Conservation (phyloP, 2,797 vertebrate genomes). For the Sebastes hubbsi region DNA sequence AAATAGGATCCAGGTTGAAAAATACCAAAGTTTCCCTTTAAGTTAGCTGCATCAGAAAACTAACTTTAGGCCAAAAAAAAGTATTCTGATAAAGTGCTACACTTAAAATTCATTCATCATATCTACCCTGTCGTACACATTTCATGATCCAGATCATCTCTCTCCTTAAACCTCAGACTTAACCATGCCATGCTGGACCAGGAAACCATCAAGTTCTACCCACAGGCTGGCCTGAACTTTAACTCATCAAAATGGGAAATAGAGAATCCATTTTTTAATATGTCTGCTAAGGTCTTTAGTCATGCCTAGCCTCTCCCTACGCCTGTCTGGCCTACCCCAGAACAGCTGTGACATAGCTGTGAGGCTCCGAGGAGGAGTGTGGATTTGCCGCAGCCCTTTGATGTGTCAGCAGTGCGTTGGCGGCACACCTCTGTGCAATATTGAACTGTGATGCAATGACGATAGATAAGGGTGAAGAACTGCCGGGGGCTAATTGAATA, state of each 20-base stretch:
- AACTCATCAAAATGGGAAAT: conserved; percentile 71
- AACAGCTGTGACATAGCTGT: conserved; percentile 56
- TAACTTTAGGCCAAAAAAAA: conserved; percentile 19
- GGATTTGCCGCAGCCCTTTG: conserved; percentile 76
- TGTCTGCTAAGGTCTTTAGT: conserved; percentile 69
- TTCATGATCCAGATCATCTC: conserved; percentile 52
- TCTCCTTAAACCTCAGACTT: conserved; percentile 32
- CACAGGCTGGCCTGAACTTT: conserved; percentile 59
- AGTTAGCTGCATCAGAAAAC: conserved; percentile 4
- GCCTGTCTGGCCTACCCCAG: conserved; percentile 51
- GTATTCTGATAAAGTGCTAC: not conserved
- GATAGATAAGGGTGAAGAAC: conserved; percentile 68
- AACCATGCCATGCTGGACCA: conserved; percentile 31
- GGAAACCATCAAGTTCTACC: conserved; percentile 45
- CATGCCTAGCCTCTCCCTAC: conserved; percentile 72
- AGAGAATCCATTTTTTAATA: conserved; percentile 73
- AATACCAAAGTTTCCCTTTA: not conserved
- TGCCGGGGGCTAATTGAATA: conserved; percentile 70
- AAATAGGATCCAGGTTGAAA: not conserved
- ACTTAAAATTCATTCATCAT: conserved; percentile 37
- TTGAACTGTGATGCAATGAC: conserved; percentile 72
- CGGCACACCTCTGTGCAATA: conserved; percentile 70
- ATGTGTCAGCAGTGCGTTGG: conserved; percentile 79
- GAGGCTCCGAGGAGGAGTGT: conserved; percentile 59
- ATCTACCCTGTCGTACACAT: conserved; percentile 9